Evolutionary conservation across 1,140 invertebrate species (phyloP), one percentile per base, ranked within the genome.

Genomic region (Liolophura sinensis): DNA sequence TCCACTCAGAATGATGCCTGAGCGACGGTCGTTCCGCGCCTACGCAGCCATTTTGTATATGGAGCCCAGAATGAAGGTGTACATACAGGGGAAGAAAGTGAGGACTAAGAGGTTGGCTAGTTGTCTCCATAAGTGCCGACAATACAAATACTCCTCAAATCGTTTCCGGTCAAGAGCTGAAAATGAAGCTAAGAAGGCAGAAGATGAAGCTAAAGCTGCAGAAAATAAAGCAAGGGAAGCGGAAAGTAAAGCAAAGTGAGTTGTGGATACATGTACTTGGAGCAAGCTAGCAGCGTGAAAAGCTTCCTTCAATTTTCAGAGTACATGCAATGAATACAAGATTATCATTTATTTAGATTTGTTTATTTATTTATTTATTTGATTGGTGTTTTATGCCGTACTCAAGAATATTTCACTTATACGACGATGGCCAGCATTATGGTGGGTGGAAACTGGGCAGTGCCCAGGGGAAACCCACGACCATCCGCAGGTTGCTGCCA

Each of bases 1-100:
- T 64, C 22, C 64, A 67, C 72, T 25, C 72, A 84, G 83, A 25
- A 73, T 83, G 52, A 78, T 81, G 76, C 74, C 78, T 25, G 84
- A 85, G 65, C 70, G 79, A 24, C 76, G 73, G 63, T 85, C 83
- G 49, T 84, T 86, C 59, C 68, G 84, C 64, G 82, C 81, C 12
- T 86, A 86, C 68, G 76, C 82, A 52, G 77, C 84, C 22, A 81
- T 86, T 47, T 70, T 86, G 46, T 86, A 86, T 67, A 78, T 78
- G 64, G 81, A 85, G 50, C 84, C 85, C 18, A 75, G 84, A 64
- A 86, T 86, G 84, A 83, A 84, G 73, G 79, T 86, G 46, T 84
- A 84, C 71, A 81, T 85, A 50, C 82, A 85, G 67, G 78, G 77
- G 51, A 83, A 83, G 72, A 85, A 85, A 76, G 84, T 85, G 22